These are phyloP conservation scores for Ranitomeya variabilis DNA, from an alignment of 2,113 vertebrate genomes.

Conservation along the genomic window DNA sequence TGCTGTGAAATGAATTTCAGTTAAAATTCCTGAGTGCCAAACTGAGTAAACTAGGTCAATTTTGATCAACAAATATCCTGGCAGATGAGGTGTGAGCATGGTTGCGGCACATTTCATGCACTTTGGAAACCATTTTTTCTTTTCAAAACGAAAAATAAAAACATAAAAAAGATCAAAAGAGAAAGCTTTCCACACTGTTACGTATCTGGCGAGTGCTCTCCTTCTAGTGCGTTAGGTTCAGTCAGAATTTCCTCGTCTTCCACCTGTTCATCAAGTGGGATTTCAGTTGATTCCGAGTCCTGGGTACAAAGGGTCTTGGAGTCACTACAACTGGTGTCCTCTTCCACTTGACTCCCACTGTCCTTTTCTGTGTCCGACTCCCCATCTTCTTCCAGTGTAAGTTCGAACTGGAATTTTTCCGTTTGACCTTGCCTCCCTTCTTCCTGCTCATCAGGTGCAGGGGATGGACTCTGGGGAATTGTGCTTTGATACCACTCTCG, in stretches of 20 bases:
- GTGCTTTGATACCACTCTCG: slow-evolving; percentile 99
- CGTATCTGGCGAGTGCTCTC: slow-evolving; percentile 80
- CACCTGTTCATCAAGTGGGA: slow-evolving; percentile 91
- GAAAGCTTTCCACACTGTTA: slow-evolving; percentile 76
- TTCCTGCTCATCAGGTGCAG: slow-evolving; percentile 86
- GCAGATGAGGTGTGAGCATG: slow-evolving; percentile 77
- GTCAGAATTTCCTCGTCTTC: slow-evolving; percentile 81
- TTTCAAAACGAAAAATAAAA: slow-evolving; percentile 54
- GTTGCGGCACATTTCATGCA: slow-evolving; percentile 77
- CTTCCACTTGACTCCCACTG: slow-evolving; percentile 93
- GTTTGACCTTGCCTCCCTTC: slow-evolving; percentile 85
- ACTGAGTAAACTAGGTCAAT: slow-evolving; percentile 83
- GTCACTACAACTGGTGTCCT: slow-evolving; percentile 96
- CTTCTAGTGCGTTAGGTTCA: slow-evolving; percentile 75
- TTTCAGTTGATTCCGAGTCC: slow-evolving; percentile 97
- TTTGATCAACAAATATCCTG: slow-evolving; percentile 78
- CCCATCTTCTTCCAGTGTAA: slow-evolving; percentile 94
- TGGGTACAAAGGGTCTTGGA: slow-evolving; percentile 97
- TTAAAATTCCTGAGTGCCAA: slow-evolving; percentile 97
- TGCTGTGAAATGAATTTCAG: slow-evolving; percentile 71
- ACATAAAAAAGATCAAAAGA: slow-evolving; percentile 40
- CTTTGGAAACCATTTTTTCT: slow-evolving; percentile 82
- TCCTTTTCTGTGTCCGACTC: slow-evolving; percentile 97
- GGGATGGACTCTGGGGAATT: slow-evolving; percentile 97
- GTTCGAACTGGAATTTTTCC: slow-evolving; percentile 98